Evolutionary conservation across 2,888 invertebrate genomes (phyloP), one percentile per base, ranked within the genome.

Genomic region (Latrodectus elegans): DNA sequence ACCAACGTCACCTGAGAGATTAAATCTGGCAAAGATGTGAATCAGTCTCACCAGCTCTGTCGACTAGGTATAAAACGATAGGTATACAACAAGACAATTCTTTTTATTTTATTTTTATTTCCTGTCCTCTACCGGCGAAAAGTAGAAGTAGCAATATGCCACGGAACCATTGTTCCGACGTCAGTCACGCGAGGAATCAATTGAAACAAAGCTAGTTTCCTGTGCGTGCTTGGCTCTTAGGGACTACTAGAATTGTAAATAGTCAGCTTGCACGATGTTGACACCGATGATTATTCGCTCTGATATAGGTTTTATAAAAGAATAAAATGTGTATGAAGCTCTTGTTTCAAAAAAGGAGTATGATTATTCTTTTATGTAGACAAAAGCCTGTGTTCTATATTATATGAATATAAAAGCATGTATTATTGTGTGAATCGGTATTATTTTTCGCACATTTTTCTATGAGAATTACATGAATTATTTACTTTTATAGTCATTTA

Each of bases 181-280:
- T 68, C 15, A 52, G 64, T 10, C 71, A 51, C 75, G 51, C 53
- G 22, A 72, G 67, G 73, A 84, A 84, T 84, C 84, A 84, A 84
- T 84, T 77, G 68, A 52, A 70, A 71, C 64, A 68, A 73, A 49
- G 71, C 71, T 15, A 26, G 76, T 64, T 83, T 83, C 83, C 83
- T 76, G 76, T 71, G 83, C 83, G 64, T 83, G 83, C 51, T 73
- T 17, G 1, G 60, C 12, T 60, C 60, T 60, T n/a, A 60, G 60
- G n/a, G n/a, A 52, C 51, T 68, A 17, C 26, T 81, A 73, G 81
- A 81, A 81, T 81, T 81, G 81, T 73, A 67, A 77, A 77, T 77
- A n/a, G 26, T 77, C 60, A 2, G n/a, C n/a, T 6, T 15, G 12
- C 60, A 60, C 12, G 60, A 60, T 60, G 60, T 11, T 60, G 10